phyloP scores from a whole-genome alignment of 2,113 vertebrate genomes.

The Tauraco erythrolophus region DNA sequence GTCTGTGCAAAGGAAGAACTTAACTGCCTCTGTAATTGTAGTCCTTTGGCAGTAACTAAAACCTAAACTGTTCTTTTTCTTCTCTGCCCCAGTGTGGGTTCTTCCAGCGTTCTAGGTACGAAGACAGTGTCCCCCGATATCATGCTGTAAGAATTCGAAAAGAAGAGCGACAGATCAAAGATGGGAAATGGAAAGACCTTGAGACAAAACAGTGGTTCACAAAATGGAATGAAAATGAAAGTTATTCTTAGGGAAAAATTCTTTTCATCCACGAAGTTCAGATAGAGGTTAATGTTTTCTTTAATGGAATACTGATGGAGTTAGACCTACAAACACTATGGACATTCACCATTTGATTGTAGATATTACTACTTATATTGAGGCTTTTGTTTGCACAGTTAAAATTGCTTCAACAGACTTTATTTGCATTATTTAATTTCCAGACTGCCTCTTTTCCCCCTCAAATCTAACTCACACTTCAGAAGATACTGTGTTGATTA shows the following conservation, averaged over 20 bases:
- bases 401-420: constrained; percentile 52
- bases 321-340: constrained; percentile 38
- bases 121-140: constrained; percentile 91
- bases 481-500: not conserved
- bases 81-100: constrained; percentile 88
- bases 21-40: not conserved
- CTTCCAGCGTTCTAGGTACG: constrained; percentile 93
- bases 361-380: constrained; percentile 36
- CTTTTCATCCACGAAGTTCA: not conserved
- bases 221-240: constrained; percentile 91
- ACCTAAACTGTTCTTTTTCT: not conserved
- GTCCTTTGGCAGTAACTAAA: not conserved
- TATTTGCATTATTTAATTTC: constrained; percentile 71
- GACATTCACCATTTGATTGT: constrained; percentile 55
- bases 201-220: constrained; percentile 95
- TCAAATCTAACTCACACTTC: not conserved
- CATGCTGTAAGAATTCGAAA: constrained; percentile 93
- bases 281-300: constrained; percentile 3
- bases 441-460: constrained; percentile 30
- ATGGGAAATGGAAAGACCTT: constrained; percentile 79
- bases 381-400: constrained; percentile 75
- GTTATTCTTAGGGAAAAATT: constrained; percentile 82
- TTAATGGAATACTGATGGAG: not conserved
- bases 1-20: not conserved
- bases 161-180: constrained; percentile 84